Conservation (phyloP, 2,113 vertebrate genomes). For the Urocitellus parryii region DNA sequence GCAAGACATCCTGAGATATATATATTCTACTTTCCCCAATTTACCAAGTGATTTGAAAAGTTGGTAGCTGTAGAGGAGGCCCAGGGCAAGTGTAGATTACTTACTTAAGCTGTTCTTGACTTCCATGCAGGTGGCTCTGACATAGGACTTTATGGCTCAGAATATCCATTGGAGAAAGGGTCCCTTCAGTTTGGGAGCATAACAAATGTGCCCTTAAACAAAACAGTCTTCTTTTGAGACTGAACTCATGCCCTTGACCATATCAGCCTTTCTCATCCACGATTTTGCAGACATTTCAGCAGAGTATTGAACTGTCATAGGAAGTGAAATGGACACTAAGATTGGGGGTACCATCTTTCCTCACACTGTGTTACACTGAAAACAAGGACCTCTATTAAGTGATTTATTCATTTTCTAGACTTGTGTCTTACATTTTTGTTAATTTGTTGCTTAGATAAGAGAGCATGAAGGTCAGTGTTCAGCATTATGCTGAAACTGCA, state of each 20-base stretch:
- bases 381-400: background rate
- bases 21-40: background rate
- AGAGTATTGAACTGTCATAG: background rate
- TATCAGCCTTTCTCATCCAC: background rate
- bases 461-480: background rate
- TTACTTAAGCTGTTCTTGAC: background rate
- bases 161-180: background rate
- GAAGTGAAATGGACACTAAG: background rate
- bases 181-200: background rate
- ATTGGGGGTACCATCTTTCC: background rate
- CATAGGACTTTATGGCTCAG: background rate
- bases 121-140: background rate
- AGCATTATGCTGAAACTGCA: background rate
- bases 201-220: background rate
- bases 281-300: background rate
- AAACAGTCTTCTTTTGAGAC: background rate
- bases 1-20: background rate
- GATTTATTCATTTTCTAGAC: background rate
- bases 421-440: background rate
- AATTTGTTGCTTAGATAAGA: slow-evolving; percentile 18
- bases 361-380: background rate
- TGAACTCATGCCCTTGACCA: background rate
- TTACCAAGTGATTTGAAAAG: slow-evolving; percentile 30
- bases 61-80: background rate
- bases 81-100: background rate